Evolutionary conservation across 64 coral and sea anemone species (phyloP), one percentile per base, ranked within the genome.

Genomic region (Astreopora myriophthalma): DNA sequence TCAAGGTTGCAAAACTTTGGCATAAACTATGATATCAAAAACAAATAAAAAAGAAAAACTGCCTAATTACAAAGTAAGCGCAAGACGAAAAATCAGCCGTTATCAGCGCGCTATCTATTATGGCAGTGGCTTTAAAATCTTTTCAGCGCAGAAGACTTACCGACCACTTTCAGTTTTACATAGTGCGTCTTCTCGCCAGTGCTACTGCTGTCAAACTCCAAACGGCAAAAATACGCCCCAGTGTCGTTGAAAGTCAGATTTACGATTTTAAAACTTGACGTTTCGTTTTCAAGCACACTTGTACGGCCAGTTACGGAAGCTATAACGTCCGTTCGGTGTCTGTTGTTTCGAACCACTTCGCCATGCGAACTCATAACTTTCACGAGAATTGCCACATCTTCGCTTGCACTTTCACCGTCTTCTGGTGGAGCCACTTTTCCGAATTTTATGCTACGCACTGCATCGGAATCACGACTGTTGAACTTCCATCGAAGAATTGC

Each of bases 401-500:
- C 57, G 8, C 2, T 23, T 17, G 32, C 19, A 13, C 10, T 61
- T 2, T 3, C 33, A 10, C 13, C 1, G 48, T 70, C 28, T 32
- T 70, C 27, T 28, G 67, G 67, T 33, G 7, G 27, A 25, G 67
- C 67, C 8, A 70, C 67, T 38, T 25, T 64, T 65, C 79, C 79
- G n/a, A 83, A 83, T 26, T 83, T 58, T 37, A 83, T 25, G 8
- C 5, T 36, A 37, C 4, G 31, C 19, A 40, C 34, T 5, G 33
- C 6, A 9, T 83, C 19, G 7, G 75, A 6, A 8, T 14, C 3
- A 10, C 1, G 31, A 10, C 19, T 83, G 30, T 57, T 35, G 65
- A 38, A 83, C n/a, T 83, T 34, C 79, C 79, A 83, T 24, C n/a
- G 79, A 65, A 65, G 22, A 65, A 65, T 65, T 35, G 57, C 79